phyloP scores from a whole-genome alignment of 2,113 vertebrate genomes.

The Corythornis cristatus region DNA sequence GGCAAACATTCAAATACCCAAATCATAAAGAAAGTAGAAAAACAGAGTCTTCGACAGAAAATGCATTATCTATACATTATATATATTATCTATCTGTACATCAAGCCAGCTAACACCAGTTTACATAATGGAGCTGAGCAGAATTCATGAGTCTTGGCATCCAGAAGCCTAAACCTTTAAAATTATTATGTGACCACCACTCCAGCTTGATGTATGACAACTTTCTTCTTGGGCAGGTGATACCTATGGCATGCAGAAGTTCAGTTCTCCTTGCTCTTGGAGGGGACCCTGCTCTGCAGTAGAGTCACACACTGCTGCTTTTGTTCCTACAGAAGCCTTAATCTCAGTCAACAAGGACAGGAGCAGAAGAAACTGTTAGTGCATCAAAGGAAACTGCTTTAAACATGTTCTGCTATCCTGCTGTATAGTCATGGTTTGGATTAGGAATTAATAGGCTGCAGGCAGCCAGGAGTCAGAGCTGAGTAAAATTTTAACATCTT shows the following conservation, averaged over 20 bases:
- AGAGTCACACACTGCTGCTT: not conserved
- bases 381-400: slow-evolving; percentile 35
- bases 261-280: not conserved
- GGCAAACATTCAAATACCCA: not conserved
- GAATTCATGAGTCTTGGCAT: not conserved
- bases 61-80: not conserved
- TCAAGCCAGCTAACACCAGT: not conserved
- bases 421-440: slow-evolving; percentile 20
- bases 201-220: not conserved
- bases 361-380: not conserved
- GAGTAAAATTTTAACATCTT: slow-evolving; percentile 39
- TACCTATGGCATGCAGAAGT: not conserved
- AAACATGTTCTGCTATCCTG: slow-evolving; percentile 10
- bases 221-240: not conserved
- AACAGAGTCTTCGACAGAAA: not conserved
- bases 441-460: slow-evolving; percentile 52
- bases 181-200: not conserved
- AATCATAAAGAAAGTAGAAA: not conserved
- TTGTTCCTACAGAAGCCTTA: not conserved
- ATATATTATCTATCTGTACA: not conserved
- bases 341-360: not conserved
- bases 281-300: not conserved
- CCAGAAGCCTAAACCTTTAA: not conserved
- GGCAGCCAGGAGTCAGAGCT: slow-evolving; percentile 23
- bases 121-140: not conserved